Evolutionary conservation across 2,113 vertebrate genomes (phyloP), one percentile per base, ranked within the genome.

Genomic region (Colistium nudipinnis): DNA sequence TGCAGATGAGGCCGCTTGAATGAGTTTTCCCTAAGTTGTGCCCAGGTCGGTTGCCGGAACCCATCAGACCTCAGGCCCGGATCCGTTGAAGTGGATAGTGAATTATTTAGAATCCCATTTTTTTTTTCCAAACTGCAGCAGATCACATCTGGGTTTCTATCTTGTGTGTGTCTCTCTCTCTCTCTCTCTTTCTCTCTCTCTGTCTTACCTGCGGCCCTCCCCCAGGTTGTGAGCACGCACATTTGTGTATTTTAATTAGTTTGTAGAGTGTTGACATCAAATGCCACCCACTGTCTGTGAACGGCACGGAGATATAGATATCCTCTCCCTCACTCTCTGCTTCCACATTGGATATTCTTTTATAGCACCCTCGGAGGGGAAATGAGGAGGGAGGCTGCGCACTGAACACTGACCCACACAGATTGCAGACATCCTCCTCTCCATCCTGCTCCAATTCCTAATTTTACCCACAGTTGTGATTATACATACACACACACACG

Each of bases 271-370:
- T 69, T 54, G 72, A 61, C 74, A 86, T 83, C 57, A 88, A 87
- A 67, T 56, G 90, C 79, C 81, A 76, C 64, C 83, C 78, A 63
- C 77, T 53, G 74, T 31, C 74, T 85, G 24, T 56, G 63, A 80
- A 81, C 54, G 65, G 77, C 80, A 84, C 85, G 53, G 77, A 86
- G 75, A 88, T 90, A 88, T 85, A 59, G 70, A 74, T 63, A 61
- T 82, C 57, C 75, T 66, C 74, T 70, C 70, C 57, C 84, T 76
- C 68, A 27, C 78, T 80, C 70, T 47, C 80, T 72, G 70, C 66
- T 80, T 85, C 82, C 79, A 74, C 87, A 89, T 91, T 85, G 90
- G 72, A 88, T 89, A 90, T 89, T 93, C 90, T 90, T 85, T 90
- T 86, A 86, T 69, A 84, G 68, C 62, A 36, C 75, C 84, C 80